phyloP scores from a whole-genome alignment of 2,113 vertebrate species.

The Pandion haliaetus region DNA sequence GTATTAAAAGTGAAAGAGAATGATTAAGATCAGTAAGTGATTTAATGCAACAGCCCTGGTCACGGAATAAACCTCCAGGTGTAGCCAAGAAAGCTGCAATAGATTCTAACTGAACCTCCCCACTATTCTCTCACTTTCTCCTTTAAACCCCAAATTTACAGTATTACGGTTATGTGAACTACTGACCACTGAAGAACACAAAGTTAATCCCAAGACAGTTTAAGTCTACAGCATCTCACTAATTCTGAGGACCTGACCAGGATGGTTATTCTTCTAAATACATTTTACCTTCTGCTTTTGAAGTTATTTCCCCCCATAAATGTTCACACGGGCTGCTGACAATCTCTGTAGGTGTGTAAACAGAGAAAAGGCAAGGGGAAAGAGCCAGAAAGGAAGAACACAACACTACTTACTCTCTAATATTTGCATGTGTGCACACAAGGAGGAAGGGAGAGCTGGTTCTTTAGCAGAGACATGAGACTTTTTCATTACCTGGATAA shows the following conservation, averaged over 20 bases:
- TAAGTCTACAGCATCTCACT: background rate
- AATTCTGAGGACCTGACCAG: background rate
- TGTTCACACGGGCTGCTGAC: background rate
- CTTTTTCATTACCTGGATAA: constrained; percentile 87
- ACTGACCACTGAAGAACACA: background rate
- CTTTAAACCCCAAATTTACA: background rate
- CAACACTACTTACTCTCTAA: background rate
- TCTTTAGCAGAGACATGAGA: background rate
- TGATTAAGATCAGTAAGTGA: background rate
- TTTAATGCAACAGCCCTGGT: background rate
- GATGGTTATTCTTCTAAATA: background rate
- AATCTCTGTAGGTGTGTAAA: background rate
- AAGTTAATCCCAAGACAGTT: background rate
- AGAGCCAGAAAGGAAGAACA: background rate
- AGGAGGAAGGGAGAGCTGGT: background rate
- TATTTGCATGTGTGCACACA: background rate
- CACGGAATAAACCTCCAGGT: background rate
- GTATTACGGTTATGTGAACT: background rate
- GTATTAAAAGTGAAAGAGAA: background rate
- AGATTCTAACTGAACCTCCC: background rate
- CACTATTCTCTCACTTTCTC: background rate
- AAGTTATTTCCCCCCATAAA: background rate
- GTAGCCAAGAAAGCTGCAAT: background rate
- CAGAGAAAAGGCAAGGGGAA: background rate
- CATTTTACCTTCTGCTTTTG: background rate